Conservation (phyloP, 2,888 invertebrate species). For the Agrotis clavis region DNA sequence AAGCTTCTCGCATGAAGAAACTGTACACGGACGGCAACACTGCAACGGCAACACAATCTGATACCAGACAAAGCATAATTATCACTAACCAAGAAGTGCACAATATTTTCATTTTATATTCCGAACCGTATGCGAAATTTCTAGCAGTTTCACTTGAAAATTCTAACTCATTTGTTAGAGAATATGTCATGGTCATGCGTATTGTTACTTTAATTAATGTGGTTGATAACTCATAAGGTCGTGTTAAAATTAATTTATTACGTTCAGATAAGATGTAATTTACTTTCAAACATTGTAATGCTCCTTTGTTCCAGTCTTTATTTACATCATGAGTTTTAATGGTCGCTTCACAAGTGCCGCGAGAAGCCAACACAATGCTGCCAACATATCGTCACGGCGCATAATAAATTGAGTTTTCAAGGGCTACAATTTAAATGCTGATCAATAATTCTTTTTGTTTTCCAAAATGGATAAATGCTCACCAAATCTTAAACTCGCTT, state of each 20-base stretch:
- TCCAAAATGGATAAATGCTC: too few relatives aligned
- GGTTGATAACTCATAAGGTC: slow-evolving; percentile 34
- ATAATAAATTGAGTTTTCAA: too few relatives aligned
- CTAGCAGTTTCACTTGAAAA: background rate
- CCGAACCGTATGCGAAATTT: background rate
- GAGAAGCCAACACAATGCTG: too few relatives aligned
- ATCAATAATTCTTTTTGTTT: too few relatives aligned
- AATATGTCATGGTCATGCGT: slow-evolving; percentile 11
- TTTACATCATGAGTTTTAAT: background rate
- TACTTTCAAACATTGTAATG: slow-evolving; percentile 6
- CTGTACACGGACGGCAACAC: too few relatives aligned
- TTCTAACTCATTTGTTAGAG: slow-evolving; percentile 1
- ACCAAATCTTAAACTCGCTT: too few relatives aligned
- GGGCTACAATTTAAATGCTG: too few relatives aligned
- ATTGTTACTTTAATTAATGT: slow-evolving; percentile 2
- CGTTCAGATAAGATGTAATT: slow-evolving; percentile 26
- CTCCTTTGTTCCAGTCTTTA: background rate
- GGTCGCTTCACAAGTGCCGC: too few relatives aligned
- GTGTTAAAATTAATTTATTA: background rate
- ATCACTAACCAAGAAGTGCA: background rate
- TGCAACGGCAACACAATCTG: too few relatives aligned
- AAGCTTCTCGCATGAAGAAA: too few relatives aligned
- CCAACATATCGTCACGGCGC: too few relatives aligned
- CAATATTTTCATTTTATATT: slow-evolving; percentile 7
- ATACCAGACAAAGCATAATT: background rate